phyloP scores from a whole-genome alignment of 2,888 invertebrate genomes.

The Heliconius ethilla region DNA sequence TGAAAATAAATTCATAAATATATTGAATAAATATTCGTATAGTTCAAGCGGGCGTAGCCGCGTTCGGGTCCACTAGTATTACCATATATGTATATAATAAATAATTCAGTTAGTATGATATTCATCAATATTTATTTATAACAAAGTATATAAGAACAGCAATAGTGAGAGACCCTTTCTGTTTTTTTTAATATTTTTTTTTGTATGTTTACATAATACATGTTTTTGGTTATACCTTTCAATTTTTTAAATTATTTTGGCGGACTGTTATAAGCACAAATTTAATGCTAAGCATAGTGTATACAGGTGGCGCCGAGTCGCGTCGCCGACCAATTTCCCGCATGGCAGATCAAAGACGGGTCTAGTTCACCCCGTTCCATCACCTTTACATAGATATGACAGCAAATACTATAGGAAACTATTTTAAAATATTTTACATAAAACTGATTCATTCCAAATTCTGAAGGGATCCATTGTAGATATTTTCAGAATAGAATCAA shows the following conservation, averaged over 20 bases:
- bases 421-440: constrained; percentile 23
- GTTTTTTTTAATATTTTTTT: no score
- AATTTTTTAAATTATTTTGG: constrained; percentile 8
- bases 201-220: not conserved
- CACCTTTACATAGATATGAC: constrained; percentile 37
- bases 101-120: no score
- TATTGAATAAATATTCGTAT: not conserved
- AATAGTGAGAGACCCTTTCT: no score
- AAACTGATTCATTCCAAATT: not conserved
- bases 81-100: no score
- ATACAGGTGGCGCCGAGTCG: constrained; percentile 57
- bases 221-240: not conserved
- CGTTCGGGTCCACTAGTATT: not conserved
- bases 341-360: constrained; percentile 70
- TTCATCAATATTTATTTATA: no score
- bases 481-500: constrained; percentile 5
- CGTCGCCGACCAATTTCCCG: constrained; percentile 70
- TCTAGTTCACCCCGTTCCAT: constrained; percentile 44
- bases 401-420: constrained; percentile 30
- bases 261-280: constrained; percentile 21
- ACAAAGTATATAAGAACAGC: no score
- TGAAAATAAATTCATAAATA: not conserved
- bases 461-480: not conserved
- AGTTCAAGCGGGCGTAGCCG: no score
- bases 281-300: constrained; percentile 51